Percentiles rank a stretch among this genome's conserved stretches.
phyloP scores from a whole-genome alignment of 1,140 invertebrate genomes.

The roundworm (Caenorhabditis elegans) region DNA sequence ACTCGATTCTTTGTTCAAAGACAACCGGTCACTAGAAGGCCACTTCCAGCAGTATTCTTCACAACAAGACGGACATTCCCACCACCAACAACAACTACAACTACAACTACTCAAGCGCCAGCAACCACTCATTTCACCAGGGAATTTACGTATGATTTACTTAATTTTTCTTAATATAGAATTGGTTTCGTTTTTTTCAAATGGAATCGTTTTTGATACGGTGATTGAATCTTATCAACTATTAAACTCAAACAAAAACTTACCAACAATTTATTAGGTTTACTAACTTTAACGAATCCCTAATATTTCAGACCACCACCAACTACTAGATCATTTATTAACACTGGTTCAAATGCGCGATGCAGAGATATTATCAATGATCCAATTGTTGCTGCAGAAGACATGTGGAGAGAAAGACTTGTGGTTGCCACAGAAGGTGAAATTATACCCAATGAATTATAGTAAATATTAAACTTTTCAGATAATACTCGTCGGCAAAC shows the following conservation, averaged over 20 bases:
- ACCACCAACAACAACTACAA: neutral
- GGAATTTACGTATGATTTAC: neutral
- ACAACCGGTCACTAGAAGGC: neutral
- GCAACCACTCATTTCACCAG: slow-evolving; percentile 35
- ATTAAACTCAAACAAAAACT: neutral
- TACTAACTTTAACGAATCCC: neutral
- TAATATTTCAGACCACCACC: slow-evolving; percentile 31
- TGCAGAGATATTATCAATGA: slow-evolving; percentile 63
- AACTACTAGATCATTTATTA: slow-evolving; percentile 20
- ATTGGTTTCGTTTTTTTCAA: neutral
- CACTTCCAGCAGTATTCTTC: neutral
- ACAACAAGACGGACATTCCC: neutral
- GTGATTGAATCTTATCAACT: neutral
- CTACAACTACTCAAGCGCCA: slow-evolving; percentile 17
- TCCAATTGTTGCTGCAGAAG: slow-evolving; percentile 57
- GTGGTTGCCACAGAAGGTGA: slow-evolving; percentile 58
- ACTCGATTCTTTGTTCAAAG: neutral
- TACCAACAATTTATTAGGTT: neutral
- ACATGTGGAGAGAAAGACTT: slow-evolving; percentile 58
- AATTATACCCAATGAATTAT: neutral
- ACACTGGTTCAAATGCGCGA: slow-evolving; percentile 41
- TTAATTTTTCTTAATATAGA: neutral
- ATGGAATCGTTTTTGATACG: neutral
- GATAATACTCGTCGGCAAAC: slow-evolving; percentile 58
- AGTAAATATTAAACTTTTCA: neutral